Evolutionary conservation across 2,888 invertebrate species (phyloP), one percentile per base, ranked within the genome.

Genomic region (Horisme vitalbata): DNA sequence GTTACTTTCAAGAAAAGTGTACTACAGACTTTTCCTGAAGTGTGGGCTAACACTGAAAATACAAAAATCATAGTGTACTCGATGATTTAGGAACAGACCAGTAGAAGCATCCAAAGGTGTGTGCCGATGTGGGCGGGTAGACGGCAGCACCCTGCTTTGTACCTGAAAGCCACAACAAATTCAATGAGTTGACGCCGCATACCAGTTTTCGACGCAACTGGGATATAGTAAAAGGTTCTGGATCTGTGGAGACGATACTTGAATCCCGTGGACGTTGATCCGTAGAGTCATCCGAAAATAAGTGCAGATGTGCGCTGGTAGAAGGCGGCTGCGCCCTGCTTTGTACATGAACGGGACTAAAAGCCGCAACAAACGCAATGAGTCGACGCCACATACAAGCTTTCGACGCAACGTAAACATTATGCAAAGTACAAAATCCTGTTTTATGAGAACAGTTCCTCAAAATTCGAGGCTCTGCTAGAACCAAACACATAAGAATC

Each of bases 381-480:
- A 26, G 26, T 26, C 21, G 14, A n/a, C 14, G 14, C 13, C 18
- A 15, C 23, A 14, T 7, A 10, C 15, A 10, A 9, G 23, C 34
- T 34, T 36, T 14, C 21, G 14, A 58, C 63, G 18, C n/a, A 7
- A 10, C 23, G 65, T 59, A 65, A 72, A 71, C 73, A 74, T 79
- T 79, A 81, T 81, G 81, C 68, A 80, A 79, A 81, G 72, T 77
- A 76, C 68, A 71, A 75, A 79, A 79, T 75, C 74, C 66, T 68
- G 80, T 81, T 81, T 79, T 68, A 63, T 65, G 14, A 7, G 15
- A 20, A 13, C 8, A 39, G 38, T 14, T 11, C 32, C 7, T 11
- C 20, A 32, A 9, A 11, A 32, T 20, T 3, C 1, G 10, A 26
- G 26, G 5, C 11, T 6, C 26, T 7, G 6, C 6, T 11, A 11